These are phyloP conservation scores for Poeciliopsis infans DNA, from an alignment of 2,797 vertebrate genomes.

Conservation along the genomic window DNA sequence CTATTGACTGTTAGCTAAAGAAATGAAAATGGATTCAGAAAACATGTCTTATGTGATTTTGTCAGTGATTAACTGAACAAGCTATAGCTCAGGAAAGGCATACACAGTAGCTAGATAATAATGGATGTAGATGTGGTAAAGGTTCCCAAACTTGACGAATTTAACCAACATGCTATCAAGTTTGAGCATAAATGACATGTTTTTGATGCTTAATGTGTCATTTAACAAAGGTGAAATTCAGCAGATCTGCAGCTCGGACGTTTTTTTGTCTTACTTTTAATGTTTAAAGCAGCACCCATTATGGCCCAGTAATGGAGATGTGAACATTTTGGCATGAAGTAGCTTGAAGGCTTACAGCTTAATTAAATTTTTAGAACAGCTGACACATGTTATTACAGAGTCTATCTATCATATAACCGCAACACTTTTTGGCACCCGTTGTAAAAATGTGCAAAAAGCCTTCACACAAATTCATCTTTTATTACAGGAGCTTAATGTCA, in stretches of 20 bases:
- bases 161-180: background rate
- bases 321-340: background rate
- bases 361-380: background rate
- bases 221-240: background rate
- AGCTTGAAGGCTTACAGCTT: background rate
- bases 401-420: background rate
- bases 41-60: background rate
- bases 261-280: background rate
- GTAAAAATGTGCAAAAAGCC: background rate
- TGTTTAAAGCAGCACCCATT: background rate
- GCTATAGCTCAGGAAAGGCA: background rate
- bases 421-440: background rate
- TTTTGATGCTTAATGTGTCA: background rate
- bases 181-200: background rate
- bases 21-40: background rate
- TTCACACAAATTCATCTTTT: background rate
- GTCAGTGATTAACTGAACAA: background rate
- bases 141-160: background rate
- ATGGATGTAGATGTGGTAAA: background rate
- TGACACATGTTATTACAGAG: slow-evolving; percentile 1
- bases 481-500: background rate
- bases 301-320: background rate
- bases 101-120: background rate
- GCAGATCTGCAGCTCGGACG: background rate
- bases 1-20: background rate